Evolutionary conservation across 2,888 invertebrate species (phyloP).

Genomic region (Myopa testacea): DNA sequence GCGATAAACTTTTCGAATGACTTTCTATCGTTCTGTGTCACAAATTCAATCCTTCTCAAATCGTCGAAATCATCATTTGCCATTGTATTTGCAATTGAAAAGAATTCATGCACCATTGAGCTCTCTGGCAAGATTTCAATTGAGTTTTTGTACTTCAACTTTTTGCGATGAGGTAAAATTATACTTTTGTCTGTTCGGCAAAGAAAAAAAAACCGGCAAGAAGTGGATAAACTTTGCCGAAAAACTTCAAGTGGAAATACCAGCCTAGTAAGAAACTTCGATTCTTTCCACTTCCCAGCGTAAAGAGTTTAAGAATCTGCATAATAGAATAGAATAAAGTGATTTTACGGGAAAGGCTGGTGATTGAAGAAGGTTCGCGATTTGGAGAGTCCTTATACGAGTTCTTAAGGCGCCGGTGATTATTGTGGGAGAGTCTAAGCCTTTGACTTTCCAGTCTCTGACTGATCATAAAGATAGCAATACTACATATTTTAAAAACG

Average conservation of each 20-base stretch:
- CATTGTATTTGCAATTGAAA: not conserved
- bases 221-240: not conserved
- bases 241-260: not conserved
- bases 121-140: not conserved
- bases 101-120: conserved; percentile 6
- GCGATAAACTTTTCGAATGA: conserved; percentile 1
- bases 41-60: not conserved
- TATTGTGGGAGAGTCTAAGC: too few relatives aligned
- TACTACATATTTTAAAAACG: too few relatives aligned
- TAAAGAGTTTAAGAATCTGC: too few relatives aligned
- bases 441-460: too few relatives aligned
- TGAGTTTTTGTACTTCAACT: not conserved
- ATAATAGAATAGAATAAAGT: too few relatives aligned
- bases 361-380: too few relatives aligned
- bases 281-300: too few relatives aligned
- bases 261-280: too few relatives aligned
- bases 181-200: not conserved
- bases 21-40: conserved; percentile 1
- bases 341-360: too few relatives aligned
- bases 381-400: too few relatives aligned
- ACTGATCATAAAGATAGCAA: too few relatives aligned
- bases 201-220: not conserved
- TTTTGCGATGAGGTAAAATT: not conserved
- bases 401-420: too few relatives aligned
- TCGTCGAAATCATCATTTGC: not conserved